Conservation (phyloP, 2,797 vertebrate species). For the Fundulus diaphanus region DNA sequence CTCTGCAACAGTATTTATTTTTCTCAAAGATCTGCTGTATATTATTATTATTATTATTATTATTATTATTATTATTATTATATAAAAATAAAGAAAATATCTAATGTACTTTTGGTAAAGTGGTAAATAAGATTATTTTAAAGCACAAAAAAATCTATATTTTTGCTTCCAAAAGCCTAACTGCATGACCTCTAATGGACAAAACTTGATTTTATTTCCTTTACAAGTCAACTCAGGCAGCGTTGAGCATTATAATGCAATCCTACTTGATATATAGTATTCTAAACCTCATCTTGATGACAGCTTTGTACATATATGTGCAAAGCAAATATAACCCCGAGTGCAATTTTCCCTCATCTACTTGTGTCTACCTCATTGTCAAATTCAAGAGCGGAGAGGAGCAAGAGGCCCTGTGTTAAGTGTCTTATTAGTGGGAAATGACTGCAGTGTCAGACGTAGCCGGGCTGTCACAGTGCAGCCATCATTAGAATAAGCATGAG, state of each 20-base stretch:
- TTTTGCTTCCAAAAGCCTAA: not conserved
- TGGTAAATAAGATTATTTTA: not conserved
- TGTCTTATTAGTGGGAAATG: constrained; percentile 84
- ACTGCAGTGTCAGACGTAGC: constrained; percentile 69
- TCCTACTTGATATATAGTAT: constrained; percentile 28
- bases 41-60: no score
- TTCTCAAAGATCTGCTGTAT: not conserved
- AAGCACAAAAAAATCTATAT: not conserved
- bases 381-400: constrained; percentile 65
- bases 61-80: no score
- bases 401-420: constrained; percentile 78
- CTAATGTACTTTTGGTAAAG: not conserved
- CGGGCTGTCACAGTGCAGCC: constrained; percentile 74
- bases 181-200: not conserved
- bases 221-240: constrained; percentile 13
- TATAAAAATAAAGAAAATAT: not conserved
- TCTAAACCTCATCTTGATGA: constrained; percentile 49
- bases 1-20: not conserved
- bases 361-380: constrained; percentile 66
- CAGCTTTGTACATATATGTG: constrained; percentile 57
- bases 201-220: constrained; percentile 11
- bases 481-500: constrained; percentile 81
- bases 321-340: constrained; percentile 69
- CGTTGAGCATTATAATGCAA: not conserved
- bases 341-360: constrained; percentile 67